A percentile compares a stretch with the other conserved stretches of the same genome.
Conservation (phyloP, 2,888 invertebrate species). For the Pandemis heparana region DNA sequence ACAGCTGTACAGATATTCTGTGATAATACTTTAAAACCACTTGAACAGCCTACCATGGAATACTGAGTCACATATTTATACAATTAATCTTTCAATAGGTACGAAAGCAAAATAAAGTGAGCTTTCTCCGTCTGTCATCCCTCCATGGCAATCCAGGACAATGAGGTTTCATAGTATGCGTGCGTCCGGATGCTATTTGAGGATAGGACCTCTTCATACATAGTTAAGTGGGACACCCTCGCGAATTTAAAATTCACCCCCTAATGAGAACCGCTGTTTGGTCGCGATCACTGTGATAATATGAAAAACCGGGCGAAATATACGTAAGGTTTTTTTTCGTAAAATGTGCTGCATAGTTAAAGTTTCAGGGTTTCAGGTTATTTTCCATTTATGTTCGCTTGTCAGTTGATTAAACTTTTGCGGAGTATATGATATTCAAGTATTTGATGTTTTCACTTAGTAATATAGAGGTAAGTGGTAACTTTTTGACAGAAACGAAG, state of each 20-base stretch:
- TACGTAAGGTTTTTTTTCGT: slow-evolving; percentile 5
- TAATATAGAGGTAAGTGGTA: too few relatives aligned
- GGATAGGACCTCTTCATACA: slow-evolving; percentile 75
- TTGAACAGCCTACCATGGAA: neutral
- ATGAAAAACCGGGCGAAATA: slow-evolving; percentile 37
- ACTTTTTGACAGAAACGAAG: too few relatives aligned
- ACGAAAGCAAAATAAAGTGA: neutral
- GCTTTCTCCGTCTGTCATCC: slow-evolving; percentile 22
- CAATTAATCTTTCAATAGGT: neutral
- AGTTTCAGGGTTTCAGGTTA: neutral
- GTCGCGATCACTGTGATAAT: slow-evolving; percentile 66
- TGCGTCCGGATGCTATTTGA: slow-evolving; percentile 70
- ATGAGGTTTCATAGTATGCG: slow-evolving; percentile 73
- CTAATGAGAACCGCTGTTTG: slow-evolving; percentile 72
- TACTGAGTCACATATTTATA: neutral
- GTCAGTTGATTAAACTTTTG: neutral
- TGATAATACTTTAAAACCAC: too few relatives aligned
- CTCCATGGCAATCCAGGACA: slow-evolving; percentile 54
- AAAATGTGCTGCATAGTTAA: neutral
- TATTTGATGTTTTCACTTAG: too few relatives aligned
- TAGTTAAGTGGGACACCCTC: slow-evolving; percentile 76
- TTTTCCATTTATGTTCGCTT: neutral
- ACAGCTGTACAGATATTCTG: too few relatives aligned
- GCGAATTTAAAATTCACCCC: slow-evolving; percentile 80
- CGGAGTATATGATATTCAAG: too few relatives aligned